Conservation (phyloP, 1,140 invertebrate genomes). For the Diachasmimorpha longicaudata region DNA sequence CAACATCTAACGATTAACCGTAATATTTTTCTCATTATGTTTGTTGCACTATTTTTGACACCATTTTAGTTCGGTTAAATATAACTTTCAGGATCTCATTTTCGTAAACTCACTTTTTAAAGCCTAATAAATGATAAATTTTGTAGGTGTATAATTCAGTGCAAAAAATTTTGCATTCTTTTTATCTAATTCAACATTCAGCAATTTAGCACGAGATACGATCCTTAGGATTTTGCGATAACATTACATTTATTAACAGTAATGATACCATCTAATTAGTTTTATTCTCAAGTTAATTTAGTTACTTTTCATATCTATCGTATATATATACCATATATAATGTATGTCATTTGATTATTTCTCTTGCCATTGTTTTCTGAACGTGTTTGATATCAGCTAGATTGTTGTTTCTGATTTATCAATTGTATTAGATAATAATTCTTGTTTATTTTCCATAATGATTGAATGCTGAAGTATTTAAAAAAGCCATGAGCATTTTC, state of each 20-base stretch:
- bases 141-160: constrained; percentile 8
- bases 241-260: constrained; percentile 22
- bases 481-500: background rate
- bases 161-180: constrained; percentile 11
- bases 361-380: background rate
- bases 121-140: constrained; percentile 21
- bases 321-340: constrained; percentile 12
- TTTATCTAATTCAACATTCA: background rate
- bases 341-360: constrained; percentile 10
- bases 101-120: background rate
- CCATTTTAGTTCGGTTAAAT: constrained; percentile 1
- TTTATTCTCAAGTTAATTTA: background rate
- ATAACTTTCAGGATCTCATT: constrained; percentile 8
- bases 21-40: background rate
- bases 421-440: background rate
- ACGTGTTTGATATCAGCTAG: background rate
- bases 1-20: constrained; percentile 5
- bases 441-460: background rate
- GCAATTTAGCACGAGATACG: constrained; percentile 17
- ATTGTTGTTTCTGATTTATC: background rate
- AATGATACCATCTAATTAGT: constrained; percentile 18
- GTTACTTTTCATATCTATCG: constrained; percentile 5
- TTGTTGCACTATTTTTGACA: constrained; percentile 7
- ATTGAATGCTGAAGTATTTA: background rate
- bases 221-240: constrained; percentile 9